Percentiles rank a stretch among this genome's conserved stretches.
Conservation (phyloP, 2,797 vertebrate genomes). For the Clangula hyemalis region DNA sequence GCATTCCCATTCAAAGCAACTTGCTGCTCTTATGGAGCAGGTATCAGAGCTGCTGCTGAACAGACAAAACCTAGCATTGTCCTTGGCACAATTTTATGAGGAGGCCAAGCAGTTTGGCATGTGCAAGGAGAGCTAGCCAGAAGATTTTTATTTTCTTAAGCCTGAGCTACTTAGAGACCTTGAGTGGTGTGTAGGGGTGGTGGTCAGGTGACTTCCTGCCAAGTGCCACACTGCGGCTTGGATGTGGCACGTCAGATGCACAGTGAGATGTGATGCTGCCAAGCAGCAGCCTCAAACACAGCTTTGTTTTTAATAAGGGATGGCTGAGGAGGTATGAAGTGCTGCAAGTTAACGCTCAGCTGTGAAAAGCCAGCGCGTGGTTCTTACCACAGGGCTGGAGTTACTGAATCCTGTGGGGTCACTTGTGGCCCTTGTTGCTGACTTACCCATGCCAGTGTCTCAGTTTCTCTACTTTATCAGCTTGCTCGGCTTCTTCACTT, state of each 20-base stretch:
- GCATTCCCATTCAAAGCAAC: neutral
- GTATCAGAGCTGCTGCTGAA: neutral
- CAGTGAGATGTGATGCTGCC: rapidly evolving
- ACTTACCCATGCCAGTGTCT: neutral
- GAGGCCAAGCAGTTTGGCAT: neutral
- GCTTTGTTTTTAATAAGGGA: neutral
- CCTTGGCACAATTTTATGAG: neutral
- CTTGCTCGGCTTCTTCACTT: neutral
- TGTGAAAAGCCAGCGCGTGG: neutral
- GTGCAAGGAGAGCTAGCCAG: neutral
- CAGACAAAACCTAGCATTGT: neutral
- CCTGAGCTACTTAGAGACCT: neutral
- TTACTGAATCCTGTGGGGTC: neutral
- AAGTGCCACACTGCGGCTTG: rapidly evolving
- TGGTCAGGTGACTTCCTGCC: neutral
- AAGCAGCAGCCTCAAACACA: neutral
- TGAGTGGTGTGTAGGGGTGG: neutral
- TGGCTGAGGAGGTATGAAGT: neutral
- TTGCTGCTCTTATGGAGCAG: neutral
- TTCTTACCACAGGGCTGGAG: neutral
- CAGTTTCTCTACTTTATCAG: neutral
- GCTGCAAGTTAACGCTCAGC: neutral
- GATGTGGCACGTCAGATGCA: rapidly evolving
- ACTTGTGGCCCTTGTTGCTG: neutral
- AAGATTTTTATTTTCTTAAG: neutral